phyloP scores from a whole-genome alignment of 2,113 vertebrate species.

The Carassius gibelio region DNA sequence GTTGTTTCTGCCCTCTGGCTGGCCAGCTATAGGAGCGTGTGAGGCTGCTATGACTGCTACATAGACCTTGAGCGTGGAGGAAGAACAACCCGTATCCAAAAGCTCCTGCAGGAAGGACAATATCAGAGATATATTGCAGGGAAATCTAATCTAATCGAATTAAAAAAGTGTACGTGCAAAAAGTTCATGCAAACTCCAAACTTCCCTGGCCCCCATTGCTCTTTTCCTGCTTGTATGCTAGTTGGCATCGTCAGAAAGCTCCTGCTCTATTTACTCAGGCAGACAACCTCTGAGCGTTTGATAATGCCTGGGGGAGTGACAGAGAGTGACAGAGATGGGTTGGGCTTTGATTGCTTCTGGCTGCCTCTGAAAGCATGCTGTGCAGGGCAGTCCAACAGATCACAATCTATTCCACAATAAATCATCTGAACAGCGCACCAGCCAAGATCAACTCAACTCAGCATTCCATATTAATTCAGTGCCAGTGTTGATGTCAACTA shows the following conservation, averaged over 20 bases:
- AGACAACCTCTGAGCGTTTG: constrained; percentile 6
- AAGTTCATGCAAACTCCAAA: neutral
- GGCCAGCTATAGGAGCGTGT: too few species aligned
- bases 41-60: too few species aligned
- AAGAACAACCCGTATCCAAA: too few species aligned
- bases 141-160: too few species aligned
- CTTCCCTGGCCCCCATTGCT: neutral
- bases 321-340: neutral
- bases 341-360: constrained; percentile 33
- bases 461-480: neutral
- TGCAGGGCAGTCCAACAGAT: constrained; percentile 6
- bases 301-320: constrained; percentile 14
- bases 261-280: constrained; percentile 13
- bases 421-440: constrained; percentile 3
- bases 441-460: constrained; percentile 11
- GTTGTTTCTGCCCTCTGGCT: too few species aligned
- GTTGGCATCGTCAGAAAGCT: constrained; percentile 6
- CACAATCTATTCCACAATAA: constrained; percentile 1
- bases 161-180: neutral
- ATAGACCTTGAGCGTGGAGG: too few species aligned
- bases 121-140: too few species aligned
- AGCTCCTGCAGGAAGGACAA: too few species aligned
- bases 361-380: neutral
- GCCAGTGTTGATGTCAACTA: constrained; percentile 10
- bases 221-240: neutral